Evolutionary conservation across 2,888 invertebrate genomes (phyloP).

Genomic region (Atherix ibis): DNA sequence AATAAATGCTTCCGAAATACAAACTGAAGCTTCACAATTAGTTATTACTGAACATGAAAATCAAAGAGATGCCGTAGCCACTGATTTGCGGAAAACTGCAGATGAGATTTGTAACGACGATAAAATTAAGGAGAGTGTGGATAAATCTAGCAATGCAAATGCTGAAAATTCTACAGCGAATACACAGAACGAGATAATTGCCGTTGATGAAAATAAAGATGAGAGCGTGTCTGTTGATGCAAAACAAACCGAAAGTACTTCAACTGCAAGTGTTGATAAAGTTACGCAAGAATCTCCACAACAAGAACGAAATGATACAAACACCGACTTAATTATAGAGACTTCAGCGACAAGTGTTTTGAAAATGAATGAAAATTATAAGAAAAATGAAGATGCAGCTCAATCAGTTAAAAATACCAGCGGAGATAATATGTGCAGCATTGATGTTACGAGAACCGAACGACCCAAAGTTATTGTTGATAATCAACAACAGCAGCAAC

Average conservation of each 20-base stretch:
- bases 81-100: neutral
- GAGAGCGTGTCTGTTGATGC: neutral
- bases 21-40: no score
- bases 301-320: no score
- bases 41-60: no score
- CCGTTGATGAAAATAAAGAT: conserved; percentile 2
- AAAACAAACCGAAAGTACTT: conserved; percentile 3
- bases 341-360: conserved; percentile 8
- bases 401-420: neutral
- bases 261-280: conserved; percentile 11
- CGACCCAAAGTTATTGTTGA: conserved; percentile 15
- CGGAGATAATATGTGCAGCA: neutral
- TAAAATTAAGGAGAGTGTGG: no score
- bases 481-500: conserved; percentile 5
- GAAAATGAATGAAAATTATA: conserved; percentile 13
- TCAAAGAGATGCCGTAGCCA: neutral
- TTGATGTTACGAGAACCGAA: conserved; percentile 1
- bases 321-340: no score
- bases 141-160: no score
- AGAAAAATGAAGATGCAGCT: conserved; percentile 3
- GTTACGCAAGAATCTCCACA: neutral
- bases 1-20: neutral
- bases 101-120: neutral
- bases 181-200: neutral
- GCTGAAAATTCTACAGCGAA: neutral